A percentile compares a stretch with the other conserved stretches of the same genome.
Conservation (phyloP, 2,113 vertebrate genomes). For the Solea senegalensis region DNA sequence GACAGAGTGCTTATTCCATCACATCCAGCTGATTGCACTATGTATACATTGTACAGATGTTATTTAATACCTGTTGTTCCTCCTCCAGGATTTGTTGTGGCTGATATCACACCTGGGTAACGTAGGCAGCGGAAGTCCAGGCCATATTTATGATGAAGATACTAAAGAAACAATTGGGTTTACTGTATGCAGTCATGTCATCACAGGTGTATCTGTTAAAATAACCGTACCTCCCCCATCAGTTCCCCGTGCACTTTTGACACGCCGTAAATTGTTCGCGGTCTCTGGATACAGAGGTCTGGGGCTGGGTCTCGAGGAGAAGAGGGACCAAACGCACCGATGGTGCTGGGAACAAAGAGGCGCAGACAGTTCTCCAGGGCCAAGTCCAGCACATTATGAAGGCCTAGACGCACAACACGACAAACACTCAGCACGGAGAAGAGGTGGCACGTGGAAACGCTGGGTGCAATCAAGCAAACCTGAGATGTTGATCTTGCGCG, state of each 20-base stretch:
- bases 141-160: slow-evolving; percentile 84
- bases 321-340: slow-evolving; percentile 82
- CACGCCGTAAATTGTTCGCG: slow-evolving; percentile 83
- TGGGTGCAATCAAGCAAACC: slow-evolving; percentile 53
- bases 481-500: slow-evolving; percentile 84
- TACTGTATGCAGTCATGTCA: background rate
- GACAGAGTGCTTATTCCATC: slow-evolving; percentile 14
- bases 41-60: background rate
- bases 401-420: slow-evolving; percentile 61
- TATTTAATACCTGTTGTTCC: slow-evolving; percentile 79
- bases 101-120: slow-evolving; percentile 82
- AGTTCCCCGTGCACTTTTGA: slow-evolving; percentile 84
- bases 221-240: slow-evolving; percentile 79
- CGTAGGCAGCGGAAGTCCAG: slow-evolving; percentile 83
- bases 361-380: slow-evolving; percentile 82
- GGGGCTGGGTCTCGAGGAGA: slow-evolving; percentile 82
- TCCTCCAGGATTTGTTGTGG: slow-evolving; percentile 77
- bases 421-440: slow-evolving; percentile 4
- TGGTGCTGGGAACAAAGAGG: slow-evolving; percentile 84
- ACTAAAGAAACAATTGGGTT: slow-evolving; percentile 59
- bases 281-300: slow-evolving; percentile 83
- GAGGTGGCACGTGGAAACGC: too few species aligned
- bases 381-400: slow-evolving; percentile 84
- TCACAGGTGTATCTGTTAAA: background rate
- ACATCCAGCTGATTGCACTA: background rate